Conservation (phyloP, 1,140 invertebrate species). For the Drosophila burlai region DNA sequence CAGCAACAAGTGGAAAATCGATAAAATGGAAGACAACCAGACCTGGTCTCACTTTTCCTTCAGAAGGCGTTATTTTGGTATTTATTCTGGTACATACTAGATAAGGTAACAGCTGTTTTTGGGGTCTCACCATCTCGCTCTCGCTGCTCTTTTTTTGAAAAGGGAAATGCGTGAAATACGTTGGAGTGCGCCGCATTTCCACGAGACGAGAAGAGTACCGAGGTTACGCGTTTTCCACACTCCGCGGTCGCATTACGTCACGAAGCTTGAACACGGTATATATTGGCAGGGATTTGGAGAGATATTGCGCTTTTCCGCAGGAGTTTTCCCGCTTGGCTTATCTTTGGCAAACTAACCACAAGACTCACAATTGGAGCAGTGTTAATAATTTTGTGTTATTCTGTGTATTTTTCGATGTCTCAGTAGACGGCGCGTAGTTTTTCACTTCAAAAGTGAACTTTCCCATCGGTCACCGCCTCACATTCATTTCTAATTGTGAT, state of each 20-base stretch:
- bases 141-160: conserved; percentile 31
- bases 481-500: conserved; percentile 80
- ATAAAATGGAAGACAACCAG: not conserved
- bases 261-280: conserved; percentile 11
- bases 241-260: conserved; percentile 41
- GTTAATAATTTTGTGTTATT: conserved; percentile 6
- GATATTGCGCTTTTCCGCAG: conserved; percentile 17
- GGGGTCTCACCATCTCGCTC: conserved; percentile 4
- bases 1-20: conserved; percentile 49
- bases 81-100: conserved; percentile 5
- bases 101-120: conserved; percentile 9
- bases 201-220: conserved; percentile 16
- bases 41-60: not conserved
- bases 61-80: conserved; percentile 17
- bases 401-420: conserved; percentile 18
- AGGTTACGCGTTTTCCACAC: conserved; percentile 37
- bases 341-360: not conserved
- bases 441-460: conserved; percentile 39
- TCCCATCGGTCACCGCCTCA: conserved; percentile 27
- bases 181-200: conserved; percentile 33
- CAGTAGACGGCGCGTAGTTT: conserved; percentile 50
- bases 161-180: conserved; percentile 38
- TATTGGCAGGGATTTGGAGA: conserved; percentile 3
- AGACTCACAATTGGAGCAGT: not conserved
- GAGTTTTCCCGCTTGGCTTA: conserved; percentile 14